Base-by-base conservation (phyloP, 2,113 vertebrate species). In the Malurus alboscapulatus region DNA sequence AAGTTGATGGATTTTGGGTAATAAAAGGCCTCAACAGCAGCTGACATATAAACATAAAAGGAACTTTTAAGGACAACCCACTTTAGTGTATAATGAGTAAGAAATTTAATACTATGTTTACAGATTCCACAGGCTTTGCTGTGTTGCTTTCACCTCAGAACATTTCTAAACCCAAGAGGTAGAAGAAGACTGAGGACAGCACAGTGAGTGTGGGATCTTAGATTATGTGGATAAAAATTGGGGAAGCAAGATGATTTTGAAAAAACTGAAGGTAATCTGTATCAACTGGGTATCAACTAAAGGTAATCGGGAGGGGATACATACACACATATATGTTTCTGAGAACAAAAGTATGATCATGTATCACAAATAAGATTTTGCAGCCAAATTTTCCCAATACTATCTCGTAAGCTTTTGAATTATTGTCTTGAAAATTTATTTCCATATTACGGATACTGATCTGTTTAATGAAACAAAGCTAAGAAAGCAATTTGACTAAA, bases 11-110 rank as follows among this genome's bases (percentile, higher is more conserved):
- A 96, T 97, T 97, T 96, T 97, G 94, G 96, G 96, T 95, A 97
- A 97, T 98, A 97, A 97, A 97, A 97, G 76, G 21, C 88, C 97
- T 97, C 93, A 96, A 93, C 61, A 97, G 88, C 74, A 97, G 87
- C 94, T 97, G 96, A 96, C 86, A 95, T 86, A 97, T 84, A 95
- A 96, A 96, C 90, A 96, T 95, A 94, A 97, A 96, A 95, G 67
- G 86, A 96, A 97, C 63, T 87, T 95, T 83, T 95, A 97, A 96
- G 96, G 90, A 97, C 96, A 97, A 75, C 84, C 67, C 95, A 77
- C 61, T 91, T 87, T 69, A 32, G 62, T 94, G 86, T 95, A 97
- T 93, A 96, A 94, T 57, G 45, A 73, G 36, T 24, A 89, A 89
- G 45, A 58, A 63, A 84, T 94, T 76, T 79, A 89, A 93, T 89